Evolutionary conservation across 2,888 invertebrate genomes (phyloP).

Genomic region (Melangyna quadrimaculata): DNA sequence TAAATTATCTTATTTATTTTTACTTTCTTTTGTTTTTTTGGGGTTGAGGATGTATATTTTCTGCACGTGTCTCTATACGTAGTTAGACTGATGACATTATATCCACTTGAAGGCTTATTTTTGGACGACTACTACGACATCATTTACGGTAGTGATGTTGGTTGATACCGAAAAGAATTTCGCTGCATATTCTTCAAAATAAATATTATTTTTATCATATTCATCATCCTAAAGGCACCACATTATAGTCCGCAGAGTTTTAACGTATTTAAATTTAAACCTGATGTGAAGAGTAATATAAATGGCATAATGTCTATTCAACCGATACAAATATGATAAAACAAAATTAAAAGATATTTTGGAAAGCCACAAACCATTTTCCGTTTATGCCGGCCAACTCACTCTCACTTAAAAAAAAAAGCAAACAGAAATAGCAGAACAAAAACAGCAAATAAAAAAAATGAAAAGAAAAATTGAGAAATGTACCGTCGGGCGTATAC

Average conservation of each 20-base stretch:
- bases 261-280: conserved; percentile 30
- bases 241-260: conserved; percentile 38
- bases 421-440: conserved; percentile 11
- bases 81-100: conserved; percentile 35
- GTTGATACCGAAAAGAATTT: conserved; percentile 18
- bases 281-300: not conserved
- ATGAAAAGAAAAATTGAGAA: conserved; percentile 6
- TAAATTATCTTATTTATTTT: not conserved
- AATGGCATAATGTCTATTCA: conserved; percentile 14
- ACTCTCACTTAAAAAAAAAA: conserved; percentile 30
- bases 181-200: conserved; percentile 22
- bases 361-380: conserved; percentile 30
- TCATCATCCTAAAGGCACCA: conserved; percentile 27
- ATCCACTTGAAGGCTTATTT: conserved; percentile 46
- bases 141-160: not conserved
- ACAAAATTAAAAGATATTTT: conserved; percentile 30
- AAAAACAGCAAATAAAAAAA: conserved; percentile 17
- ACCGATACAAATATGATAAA: conserved; percentile 40
- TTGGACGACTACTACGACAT: conserved; percentile 21
- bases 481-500: conserved; percentile 55
- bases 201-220: conserved; percentile 18
- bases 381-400: not conserved
- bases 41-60: not conserved
- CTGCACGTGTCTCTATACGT: conserved; percentile 3
- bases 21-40: too few relatives aligned